Evolutionary conservation across 2,113 vertebrate species (phyloP), one percentile per base, ranked within the genome.

Genomic region (Pipra filicauda): DNA sequence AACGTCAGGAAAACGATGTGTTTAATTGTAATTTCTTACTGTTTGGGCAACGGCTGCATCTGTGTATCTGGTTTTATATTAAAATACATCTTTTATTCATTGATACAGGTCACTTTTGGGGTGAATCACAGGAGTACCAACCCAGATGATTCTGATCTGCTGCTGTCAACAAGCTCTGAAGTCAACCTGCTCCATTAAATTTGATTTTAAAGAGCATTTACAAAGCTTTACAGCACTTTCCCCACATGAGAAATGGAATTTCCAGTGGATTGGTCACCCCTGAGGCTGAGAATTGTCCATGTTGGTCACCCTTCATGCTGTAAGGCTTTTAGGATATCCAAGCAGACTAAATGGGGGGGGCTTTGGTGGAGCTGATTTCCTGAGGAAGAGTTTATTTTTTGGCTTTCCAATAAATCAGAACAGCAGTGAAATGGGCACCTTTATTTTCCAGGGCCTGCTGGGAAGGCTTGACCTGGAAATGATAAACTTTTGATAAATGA

Each of bases 1-100:
- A 58, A 26, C 9, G 37, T 7, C 18, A 30, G 72, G 46, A 49
- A 65, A 76, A 85, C 1, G 6, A 12, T 0, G 1, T 2, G 15
- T 44, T 57, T 23, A 15, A 1, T 8, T 33, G 39, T 33, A 3
- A 46, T 74, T 94, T 77, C 59, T 61, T 2, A 2, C 17, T 24
- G 13, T 24, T 44, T 15, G 48, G 59, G n/a, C 35, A 17, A 4
- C 14, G 69, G 1, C 18, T 39, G 44, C 31, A 13, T 11, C 31
- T 46, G 26, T 33, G 86, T 21, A 3, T 24, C 18, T 9, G 41
- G 15, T 4, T 82, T 70, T 28, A 4, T n/a, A 31, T 31, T 8
- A 12, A 61, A 46, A 23, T 27, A 24, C 52, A 30, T 11, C 11
- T 43, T 51, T 62, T 21, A 55, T 28, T 41, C 19, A 6, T 19